A percentile compares a stretch with the other conserved stretches of the same genome.
Conservation (phyloP, 2,797 vertebrate genomes). For the Poeciliopsis gracilis region DNA sequence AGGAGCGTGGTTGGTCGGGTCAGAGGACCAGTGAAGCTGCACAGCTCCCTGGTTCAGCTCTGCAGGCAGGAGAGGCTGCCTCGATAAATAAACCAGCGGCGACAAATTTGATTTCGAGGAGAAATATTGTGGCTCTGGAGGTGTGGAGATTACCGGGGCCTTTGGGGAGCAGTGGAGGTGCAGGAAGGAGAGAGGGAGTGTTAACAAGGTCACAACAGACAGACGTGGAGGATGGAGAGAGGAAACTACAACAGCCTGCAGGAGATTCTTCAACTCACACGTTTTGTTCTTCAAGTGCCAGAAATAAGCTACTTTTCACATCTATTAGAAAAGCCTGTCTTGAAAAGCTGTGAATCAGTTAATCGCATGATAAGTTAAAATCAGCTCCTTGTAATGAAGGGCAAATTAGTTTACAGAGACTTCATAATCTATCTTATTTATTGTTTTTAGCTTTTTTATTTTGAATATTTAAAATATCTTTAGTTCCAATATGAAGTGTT, state of each 20-base stretch:
- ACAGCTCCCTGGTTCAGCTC: conserved; percentile 34
- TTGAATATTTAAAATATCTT: too few relatives aligned
- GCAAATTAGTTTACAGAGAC: too few relatives aligned
- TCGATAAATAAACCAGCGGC: conserved; percentile 58
- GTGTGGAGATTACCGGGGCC: conserved; percentile 42
- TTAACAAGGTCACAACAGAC: conserved; percentile 48
- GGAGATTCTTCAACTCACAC: conserved; percentile 44
- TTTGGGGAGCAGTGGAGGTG: conserved; percentile 44
- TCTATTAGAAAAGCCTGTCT: too few relatives aligned
- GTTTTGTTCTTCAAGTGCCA: conserved; percentile 1
- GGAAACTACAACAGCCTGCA: conserved; percentile 65
- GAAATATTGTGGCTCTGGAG: conserved; percentile 55
- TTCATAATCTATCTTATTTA: too few relatives aligned
- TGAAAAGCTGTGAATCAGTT: too few relatives aligned
- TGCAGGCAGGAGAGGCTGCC: conserved; percentile 26
- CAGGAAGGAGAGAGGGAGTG: conserved; percentile 27
- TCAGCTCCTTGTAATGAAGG: too few relatives aligned
- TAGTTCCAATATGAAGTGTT: too few relatives aligned
- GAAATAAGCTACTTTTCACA: neutral
- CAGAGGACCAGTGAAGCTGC: conserved; percentile 18
- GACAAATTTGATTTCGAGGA: conserved; percentile 64
- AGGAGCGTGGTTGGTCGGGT: conserved; percentile 17
- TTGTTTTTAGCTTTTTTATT: too few relatives aligned
- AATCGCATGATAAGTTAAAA: too few relatives aligned
- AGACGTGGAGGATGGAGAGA: conserved; percentile 50